Base-by-base conservation (phyloP, 1,140 invertebrate species). In the Drosophila nasuta region DNA sequence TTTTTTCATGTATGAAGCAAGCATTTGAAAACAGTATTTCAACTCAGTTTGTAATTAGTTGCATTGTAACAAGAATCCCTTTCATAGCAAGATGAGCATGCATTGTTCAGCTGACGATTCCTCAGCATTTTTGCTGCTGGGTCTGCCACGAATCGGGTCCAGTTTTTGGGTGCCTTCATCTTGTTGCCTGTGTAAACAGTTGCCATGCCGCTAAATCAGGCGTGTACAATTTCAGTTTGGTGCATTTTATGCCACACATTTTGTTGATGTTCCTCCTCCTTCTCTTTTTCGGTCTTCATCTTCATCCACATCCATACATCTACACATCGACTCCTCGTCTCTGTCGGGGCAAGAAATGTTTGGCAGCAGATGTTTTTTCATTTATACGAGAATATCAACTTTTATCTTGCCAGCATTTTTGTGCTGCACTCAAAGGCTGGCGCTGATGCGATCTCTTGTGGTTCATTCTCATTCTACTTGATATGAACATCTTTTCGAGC, bases 351-450 rank as follows among this genome's bases (percentile, higher is more conserved):
- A 72, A 66, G 64, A 70, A 77, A 80, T 80, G 78, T 70, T 80
- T 80, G 48, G 78, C 71, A 78, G 78, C 78, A 81, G 78, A 77
- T 81, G 78, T 81, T 81, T 78, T 75, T 77, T 60, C 62, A 72
- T 72, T 72, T 66, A 43, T 65, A 43, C 52, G 45, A 63, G 76
- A 79, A 77, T 57, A 41, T 77, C 78, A 70, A 75, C 78, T 80
- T 80, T 80, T 80, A 75, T 78, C 77, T 77, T 67, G 54, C 10
- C 63, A 66, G 30, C 74, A 71, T 79, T 75, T 63, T 7, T 38
- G 7, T 38, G 35, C 51, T 76, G 69, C 54, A 52, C 63, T 67
- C 64, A 68, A 68, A 69, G 75, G 56, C 64, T 69, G 64, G 41
- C 63, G 49, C 60, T 74, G 75, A 79, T 77, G 74, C 58, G 74